Base-by-base conservation (phyloP, 2,113 vertebrate genomes). In the Zosterops hypoxanthus region DNA sequence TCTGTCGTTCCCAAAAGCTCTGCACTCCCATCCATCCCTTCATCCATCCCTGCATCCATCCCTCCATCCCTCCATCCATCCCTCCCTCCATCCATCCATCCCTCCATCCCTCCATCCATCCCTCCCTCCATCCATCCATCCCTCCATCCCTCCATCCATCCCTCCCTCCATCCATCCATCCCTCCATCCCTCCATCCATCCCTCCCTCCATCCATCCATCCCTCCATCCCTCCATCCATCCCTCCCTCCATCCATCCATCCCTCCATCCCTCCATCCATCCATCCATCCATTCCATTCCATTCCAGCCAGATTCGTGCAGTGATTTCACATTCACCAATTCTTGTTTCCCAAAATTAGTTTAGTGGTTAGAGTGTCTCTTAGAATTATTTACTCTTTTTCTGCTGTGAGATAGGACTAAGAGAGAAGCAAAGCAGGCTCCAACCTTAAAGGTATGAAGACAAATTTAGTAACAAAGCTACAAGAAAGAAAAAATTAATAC, bases 1-100 rank as follows among this genome's bases (percentile, higher is more conserved):
- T 1, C 0, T 3, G 4, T 12, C 0, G 0, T 22, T 31, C 28
- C 42, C 56, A 6, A 8, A 41, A 14, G 5, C 5, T 18, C 66
- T 20, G 2, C 6, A 17, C 9, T 65, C 9, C 42, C 33, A 2
- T 26, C 25, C 11, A 0, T 24, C 36, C 57, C 2, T 29, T 16
- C 10, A 0, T 24, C 42, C 42, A 42, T 42, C 42, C 42, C 14
- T 42, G 28, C 39, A 2, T 23, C 25, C 10, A 0, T 26, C 47
- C 33, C 2, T 29, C n/a, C n/a, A n/a, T n/a, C n/a, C n/a, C n/a
- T n/a, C n/a, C n/a, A n/a, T n/a, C n/a, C n/a, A n/a, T n/a, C n/a
- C n/a, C n/a, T n/a, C n/a, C n/a, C n/a, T n/a, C 16, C 57, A 2
- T 29, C 24, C 10, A 0, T 34, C 34, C 34, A 34, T 34, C 34